Conservation (phyloP, 1,140 invertebrate genomes). For the Odontomachus brunneus region DNA sequence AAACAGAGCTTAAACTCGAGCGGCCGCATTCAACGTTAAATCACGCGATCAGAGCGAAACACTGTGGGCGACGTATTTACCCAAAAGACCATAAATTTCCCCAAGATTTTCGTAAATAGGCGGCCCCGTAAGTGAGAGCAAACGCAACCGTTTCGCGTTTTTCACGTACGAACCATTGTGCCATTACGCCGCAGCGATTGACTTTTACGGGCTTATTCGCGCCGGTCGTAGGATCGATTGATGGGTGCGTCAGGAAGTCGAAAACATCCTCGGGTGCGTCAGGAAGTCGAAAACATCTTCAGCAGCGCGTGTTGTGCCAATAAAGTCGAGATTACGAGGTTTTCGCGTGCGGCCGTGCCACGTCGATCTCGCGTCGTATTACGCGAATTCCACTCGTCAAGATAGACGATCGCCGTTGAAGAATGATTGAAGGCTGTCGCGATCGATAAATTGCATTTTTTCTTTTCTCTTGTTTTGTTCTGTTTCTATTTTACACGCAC, state of each 20-base stretch:
- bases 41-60: too few species aligned
- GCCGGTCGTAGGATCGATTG: background rate
- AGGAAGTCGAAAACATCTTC: background rate
- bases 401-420: background rate
- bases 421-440: background rate
- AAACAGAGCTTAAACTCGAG: too few species aligned
- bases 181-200: background rate
- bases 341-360: background rate
- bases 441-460: slow-evolving; percentile 3
- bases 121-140: too few species aligned
- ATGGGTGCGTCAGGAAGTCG: background rate
- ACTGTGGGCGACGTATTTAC: too few species aligned
- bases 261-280: background rate
- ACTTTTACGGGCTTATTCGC: background rate
- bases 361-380: background rate
- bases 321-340: background rate
- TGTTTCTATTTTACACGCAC: background rate
- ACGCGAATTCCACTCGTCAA: background rate
- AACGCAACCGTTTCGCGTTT: too few species aligned
- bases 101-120: too few species aligned
- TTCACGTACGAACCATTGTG: background rate
- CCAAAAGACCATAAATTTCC: too few species aligned
- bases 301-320: too few species aligned
- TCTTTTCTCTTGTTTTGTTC: too few species aligned
- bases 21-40: too few species aligned